Percentiles rank a stretch among this genome's conserved stretches.
phyloP scores from a whole-genome alignment of 2,888 invertebrate genomes.

The Platycheirus rosarum region DNA sequence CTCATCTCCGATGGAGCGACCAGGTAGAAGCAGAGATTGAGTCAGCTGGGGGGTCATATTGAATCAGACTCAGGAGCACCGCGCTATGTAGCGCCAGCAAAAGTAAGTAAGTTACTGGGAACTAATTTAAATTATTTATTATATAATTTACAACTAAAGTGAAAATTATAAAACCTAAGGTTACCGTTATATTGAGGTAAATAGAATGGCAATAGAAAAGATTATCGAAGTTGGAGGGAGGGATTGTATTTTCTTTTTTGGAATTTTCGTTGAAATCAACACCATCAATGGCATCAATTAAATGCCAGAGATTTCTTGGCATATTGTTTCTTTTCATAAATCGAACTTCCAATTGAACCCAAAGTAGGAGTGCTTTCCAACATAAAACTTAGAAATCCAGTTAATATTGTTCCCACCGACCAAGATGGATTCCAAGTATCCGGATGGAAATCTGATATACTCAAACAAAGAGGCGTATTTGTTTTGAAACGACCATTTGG shows the following conservation, averaged over 20 bases:
- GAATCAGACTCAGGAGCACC: no score
- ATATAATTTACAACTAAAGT: not conserved
- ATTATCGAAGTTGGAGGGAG: no score
- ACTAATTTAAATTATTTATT: not conserved
- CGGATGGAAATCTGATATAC: conserved; percentile 86
- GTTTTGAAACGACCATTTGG: conserved; percentile 97
- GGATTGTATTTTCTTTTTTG: no score
- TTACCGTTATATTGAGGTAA: not conserved
- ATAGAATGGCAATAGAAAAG: not conserved
- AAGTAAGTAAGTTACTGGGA: no score
- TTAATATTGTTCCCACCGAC: conserved; percentile 98
- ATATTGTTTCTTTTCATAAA: conserved; percentile 91
- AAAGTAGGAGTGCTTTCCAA: conserved; percentile 97
- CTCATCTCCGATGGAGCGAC: no score
- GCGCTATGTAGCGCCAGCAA: no score
- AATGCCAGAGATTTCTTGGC: conserved; percentile 94
- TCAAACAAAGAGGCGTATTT: conserved; percentile 95
- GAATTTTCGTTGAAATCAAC: no score
- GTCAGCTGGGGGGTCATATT: no score
- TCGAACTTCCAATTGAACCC: conserved; percentile 96
- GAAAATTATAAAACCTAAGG: not conserved
- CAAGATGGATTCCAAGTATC: conserved; percentile 99
- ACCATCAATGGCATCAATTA: conserved; percentile 84
- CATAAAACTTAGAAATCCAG: conserved; percentile 98
- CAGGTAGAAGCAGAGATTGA: no score